Evolutionary conservation across 2,113 vertebrate genomes (phyloP).

Genomic region (Dascyllus trimaculatus): DNA sequence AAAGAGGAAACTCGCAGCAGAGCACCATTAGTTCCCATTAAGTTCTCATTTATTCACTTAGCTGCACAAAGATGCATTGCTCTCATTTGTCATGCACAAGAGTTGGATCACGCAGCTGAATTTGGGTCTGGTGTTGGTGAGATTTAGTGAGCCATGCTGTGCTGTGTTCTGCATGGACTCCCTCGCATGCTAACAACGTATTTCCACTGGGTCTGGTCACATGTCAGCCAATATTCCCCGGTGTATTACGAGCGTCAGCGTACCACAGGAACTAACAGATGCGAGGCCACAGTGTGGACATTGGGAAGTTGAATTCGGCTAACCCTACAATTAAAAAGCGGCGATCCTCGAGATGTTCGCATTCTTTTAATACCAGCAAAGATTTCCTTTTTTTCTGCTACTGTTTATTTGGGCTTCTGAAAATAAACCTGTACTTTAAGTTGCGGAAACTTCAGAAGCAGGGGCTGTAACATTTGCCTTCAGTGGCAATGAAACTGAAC

Average conservation of each 20-base stretch:
- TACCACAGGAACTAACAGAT: constrained; percentile 38
- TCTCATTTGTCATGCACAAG: constrained; percentile 31
- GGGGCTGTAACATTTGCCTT: constrained; percentile 30
- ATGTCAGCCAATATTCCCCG: constrained; percentile 46
- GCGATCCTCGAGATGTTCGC: constrained; percentile 8
- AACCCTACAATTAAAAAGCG: constrained; percentile 28
- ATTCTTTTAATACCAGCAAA: constrained; percentile 38
- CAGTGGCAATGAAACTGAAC: constrained; percentile 37
- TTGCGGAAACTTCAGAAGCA: constrained; percentile 9
- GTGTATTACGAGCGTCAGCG: constrained; percentile 40
- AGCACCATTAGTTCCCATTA: constrained; percentile 57
- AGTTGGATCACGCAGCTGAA: constrained; percentile 33
- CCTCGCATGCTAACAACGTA: constrained; percentile 33
- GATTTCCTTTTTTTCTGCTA: not conserved
- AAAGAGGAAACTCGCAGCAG: constrained; percentile 27
- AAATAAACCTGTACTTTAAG: constrained; percentile 11
- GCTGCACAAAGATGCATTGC: constrained; percentile 49
- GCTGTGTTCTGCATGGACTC: constrained; percentile 30
- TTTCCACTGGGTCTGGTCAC: constrained; percentile 50
- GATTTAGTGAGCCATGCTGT: constrained; percentile 34
- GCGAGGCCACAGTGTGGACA: constrained; percentile 20
- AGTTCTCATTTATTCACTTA: constrained; percentile 63
- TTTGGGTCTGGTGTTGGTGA: constrained; percentile 20
- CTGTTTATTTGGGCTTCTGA: constrained; percentile 28
- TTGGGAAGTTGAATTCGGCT: constrained; percentile 16